Evolutionary conservation across 2,888 invertebrate species (phyloP), one percentile per base, ranked within the genome.

Genomic region (Tuberolachnus salignus): DNA sequence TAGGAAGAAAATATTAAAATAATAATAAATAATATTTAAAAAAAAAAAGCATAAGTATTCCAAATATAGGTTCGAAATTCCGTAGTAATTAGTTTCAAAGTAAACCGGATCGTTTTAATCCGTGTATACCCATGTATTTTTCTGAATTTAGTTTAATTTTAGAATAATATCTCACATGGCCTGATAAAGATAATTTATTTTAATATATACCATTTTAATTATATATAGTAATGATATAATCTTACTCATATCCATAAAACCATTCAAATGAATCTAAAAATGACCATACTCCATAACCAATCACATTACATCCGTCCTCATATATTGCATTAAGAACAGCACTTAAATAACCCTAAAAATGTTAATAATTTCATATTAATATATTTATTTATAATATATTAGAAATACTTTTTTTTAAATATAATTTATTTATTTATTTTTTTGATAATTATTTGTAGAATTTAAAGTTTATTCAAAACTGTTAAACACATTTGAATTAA

Each of bases 221-320:
- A 53, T 53, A 6, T 53, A 8, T n/a, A 4, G 16, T 4, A 1
- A n/a, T 34, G 21, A 69, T 4, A 34, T 23, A 55, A 55, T 46
- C 23, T 89, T 87, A 91, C 89, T 90, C 89, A 84, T 89, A 94
- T 42, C 94, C 94, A 59, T 88, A 87, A 81, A 87, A 87, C 93
- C 94, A 94, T 84, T 94, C 93, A 85, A 91, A 92, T 84, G 92
- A 92, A 83, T 94, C 94, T 85, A 94, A 88, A 26, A 94, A 85
- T 82, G 91, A 91, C 93, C 93, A 94, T 72, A 90, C 89, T 0
- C 91, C 89, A 84, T 93, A 94, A 0, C 90, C 92, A 11, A 88
- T 85, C 0, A 89, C 86, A 13, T 86, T 87, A 16, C 88, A 88
- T 1, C 85, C 86, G 75, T 89, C 88, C 10, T 88, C 87, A 81